Base-by-base conservation (phyloP, 2,113 vertebrate genomes). In the Condylura cristata region DNA sequence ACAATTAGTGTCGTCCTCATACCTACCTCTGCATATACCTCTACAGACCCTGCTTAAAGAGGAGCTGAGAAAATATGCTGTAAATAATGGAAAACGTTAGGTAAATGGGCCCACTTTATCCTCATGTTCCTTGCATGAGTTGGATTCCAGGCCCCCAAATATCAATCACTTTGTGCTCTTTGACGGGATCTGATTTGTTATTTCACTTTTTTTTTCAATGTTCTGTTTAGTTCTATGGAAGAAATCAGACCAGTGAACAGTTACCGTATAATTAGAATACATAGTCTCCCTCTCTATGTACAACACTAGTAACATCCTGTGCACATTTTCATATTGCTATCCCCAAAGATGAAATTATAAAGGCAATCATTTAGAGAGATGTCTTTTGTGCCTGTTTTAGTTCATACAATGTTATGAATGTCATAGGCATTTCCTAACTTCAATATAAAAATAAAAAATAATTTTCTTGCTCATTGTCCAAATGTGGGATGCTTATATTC, bases 271-370 rank as follows among this genome's bases (percentile, higher is more conserved):
- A 34, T 94, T 68, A 82, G 22, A 44, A 83, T 78, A 78, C 12
- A 14, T 51, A 46, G 61, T 30, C 68, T 89, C 56, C 81, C 39
- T 18, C 1, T 63, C n/a, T 56, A 9, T 89, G 46, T 34, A 51
- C 86, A 63, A 58, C 32, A 37, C 32, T 74, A 22, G 56, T 70
- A 89, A 86, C 32, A 41, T 58, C 89, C 46, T 66, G 11, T 68
- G 20, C 26, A 0, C 66, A 41, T 92, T 94, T 79, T 68, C 63
- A 68, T 56, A 16, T 53, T 34, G 26, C 56, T 58, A 66, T 13
- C 63, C 41, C 56, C 89, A 60, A 86, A 92, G 86, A 72, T 81
- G 39, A 94, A 89, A 82, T 76, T 63, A 65, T 37, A 85, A 75
- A 95, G 74, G 8, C 26, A 86, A 58, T 44, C 78, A 34, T 82